Percentiles rank a stretch among this genome's conserved stretches.
phyloP scores from a whole-genome alignment of 2,113 vertebrate genomes.

The Myrmophylax atrothorax region DNA sequence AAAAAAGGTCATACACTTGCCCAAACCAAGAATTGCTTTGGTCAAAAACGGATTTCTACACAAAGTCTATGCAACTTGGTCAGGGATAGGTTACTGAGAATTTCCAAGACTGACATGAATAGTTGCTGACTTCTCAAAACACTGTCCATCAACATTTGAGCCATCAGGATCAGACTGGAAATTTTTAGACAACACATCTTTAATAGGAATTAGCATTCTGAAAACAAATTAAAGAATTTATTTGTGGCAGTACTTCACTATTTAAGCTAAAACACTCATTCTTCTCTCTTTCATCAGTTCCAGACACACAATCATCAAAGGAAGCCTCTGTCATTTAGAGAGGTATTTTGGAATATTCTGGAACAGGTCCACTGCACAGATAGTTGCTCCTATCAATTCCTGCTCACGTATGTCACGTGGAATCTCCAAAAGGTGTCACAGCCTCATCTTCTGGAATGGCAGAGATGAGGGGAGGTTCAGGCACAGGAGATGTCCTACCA shows the following conservation, averaged over 20 bases:
- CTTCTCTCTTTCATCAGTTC: background rate
- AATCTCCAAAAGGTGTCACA: background rate
- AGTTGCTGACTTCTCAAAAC: background rate
- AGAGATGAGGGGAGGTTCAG: background rate
- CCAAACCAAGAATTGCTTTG: background rate
- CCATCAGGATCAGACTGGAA: background rate
- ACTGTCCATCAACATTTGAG: background rate
- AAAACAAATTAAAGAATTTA: background rate
- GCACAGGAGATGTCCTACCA: background rate
- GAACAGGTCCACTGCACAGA: background rate
- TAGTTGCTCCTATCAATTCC: background rate
- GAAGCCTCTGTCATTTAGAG: background rate
- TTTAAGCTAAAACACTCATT: background rate
- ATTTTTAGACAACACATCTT: background rate
- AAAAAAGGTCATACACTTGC: background rate
- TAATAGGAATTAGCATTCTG: background rate
- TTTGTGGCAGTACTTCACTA: background rate
- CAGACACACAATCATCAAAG: background rate
- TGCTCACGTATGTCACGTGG: background rate
- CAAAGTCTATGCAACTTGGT: background rate
- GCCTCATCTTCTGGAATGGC: background rate
- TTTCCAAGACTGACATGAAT: background rate
- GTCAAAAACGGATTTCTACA: background rate
- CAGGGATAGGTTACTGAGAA: background rate
- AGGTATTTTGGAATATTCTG: background rate